phyloP scores from a whole-genome alignment of 2,888 invertebrate species.

The Apamea monoglypha region DNA sequence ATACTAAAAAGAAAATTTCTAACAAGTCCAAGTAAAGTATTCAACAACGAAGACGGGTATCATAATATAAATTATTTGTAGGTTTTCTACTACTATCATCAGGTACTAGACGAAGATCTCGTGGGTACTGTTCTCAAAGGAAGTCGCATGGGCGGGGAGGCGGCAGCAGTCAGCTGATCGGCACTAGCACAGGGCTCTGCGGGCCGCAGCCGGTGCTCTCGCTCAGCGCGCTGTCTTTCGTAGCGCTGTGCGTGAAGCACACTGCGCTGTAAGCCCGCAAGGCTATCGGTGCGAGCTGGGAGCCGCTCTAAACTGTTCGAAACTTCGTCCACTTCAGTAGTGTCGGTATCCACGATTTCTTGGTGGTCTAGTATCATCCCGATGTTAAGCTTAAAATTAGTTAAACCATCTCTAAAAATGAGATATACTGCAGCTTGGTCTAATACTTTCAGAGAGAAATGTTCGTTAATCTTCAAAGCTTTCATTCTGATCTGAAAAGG shows the following conservation, averaged over 20 bases:
- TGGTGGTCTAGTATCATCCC: constrained; percentile 89
- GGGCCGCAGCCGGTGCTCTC: constrained; percentile 74
- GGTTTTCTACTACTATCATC: constrained; percentile 73
- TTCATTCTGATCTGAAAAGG: constrained; percentile 87
- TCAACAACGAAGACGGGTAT: constrained; percentile 74
- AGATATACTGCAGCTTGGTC: constrained; percentile 85
- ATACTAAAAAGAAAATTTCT: constrained; percentile 27
- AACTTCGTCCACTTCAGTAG: constrained; percentile 78
- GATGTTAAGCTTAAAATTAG: constrained; percentile 83
- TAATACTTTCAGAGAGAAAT: constrained; percentile 83
- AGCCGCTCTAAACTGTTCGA: constrained; percentile 73
- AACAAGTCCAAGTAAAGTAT: constrained; percentile 49
- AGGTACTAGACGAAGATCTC: constrained; percentile 34
- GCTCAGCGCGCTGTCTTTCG: constrained; percentile 74
- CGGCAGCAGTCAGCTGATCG: constrained; percentile 74
- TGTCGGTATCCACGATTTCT: constrained; percentile 86
- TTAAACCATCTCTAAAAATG: constrained; percentile 82
- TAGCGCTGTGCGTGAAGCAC: constrained; percentile 77
- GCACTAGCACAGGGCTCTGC: constrained; percentile 70
- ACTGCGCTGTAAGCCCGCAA: constrained; percentile 79
- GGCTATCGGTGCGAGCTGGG: constrained; percentile 80
- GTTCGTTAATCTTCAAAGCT: constrained; percentile 85
- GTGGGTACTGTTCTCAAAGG: constrained; percentile 68
- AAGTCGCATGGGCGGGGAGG: constrained; percentile 67
- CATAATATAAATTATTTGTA: constrained; percentile 74